A percentile compares a stretch with the other conserved stretches of the same genome.
Conservation (phyloP, 2,797 vertebrate genomes). For the Anguilla megastoma region DNA sequence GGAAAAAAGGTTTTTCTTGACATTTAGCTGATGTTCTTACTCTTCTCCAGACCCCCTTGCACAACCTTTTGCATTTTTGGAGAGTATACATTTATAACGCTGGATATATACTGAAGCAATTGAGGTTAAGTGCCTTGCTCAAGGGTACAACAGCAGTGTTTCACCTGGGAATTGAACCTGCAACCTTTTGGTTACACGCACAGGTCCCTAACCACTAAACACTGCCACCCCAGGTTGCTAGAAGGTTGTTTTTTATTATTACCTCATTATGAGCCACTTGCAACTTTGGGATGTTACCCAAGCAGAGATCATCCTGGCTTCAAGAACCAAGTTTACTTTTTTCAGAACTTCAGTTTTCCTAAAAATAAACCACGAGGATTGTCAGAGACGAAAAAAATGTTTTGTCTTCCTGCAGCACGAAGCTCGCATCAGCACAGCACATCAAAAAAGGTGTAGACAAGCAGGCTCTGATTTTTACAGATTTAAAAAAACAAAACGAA, state of each 20-base stretch:
- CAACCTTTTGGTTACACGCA: neutral
- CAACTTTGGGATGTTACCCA: neutral
- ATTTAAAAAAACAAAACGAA: neutral
- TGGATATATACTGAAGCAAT: neutral
- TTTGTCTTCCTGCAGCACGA: neutral
- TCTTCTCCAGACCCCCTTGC: too few species aligned
- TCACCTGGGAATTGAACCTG: neutral
- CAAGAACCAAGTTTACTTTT: neutral
- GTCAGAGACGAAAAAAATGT: neutral
- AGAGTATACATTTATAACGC: neutral
- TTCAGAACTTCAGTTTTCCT: neutral
- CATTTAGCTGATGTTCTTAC: too few species aligned
- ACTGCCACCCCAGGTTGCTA: neutral
- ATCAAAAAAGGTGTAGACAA: neutral
- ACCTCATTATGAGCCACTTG: neutral
- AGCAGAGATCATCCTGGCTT: neutral
- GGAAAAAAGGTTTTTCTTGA: too few species aligned
- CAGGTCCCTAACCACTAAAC: neutral
- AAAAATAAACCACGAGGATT: neutral
- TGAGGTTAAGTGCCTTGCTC: neutral
- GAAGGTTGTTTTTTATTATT: neutral
- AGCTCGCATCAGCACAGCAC: neutral
- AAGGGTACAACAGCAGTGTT: neutral
- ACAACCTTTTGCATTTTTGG: neutral
- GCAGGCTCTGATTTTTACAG: neutral